Conservation (phyloP, 2,113 vertebrate species). For the Piaya cayana region DNA sequence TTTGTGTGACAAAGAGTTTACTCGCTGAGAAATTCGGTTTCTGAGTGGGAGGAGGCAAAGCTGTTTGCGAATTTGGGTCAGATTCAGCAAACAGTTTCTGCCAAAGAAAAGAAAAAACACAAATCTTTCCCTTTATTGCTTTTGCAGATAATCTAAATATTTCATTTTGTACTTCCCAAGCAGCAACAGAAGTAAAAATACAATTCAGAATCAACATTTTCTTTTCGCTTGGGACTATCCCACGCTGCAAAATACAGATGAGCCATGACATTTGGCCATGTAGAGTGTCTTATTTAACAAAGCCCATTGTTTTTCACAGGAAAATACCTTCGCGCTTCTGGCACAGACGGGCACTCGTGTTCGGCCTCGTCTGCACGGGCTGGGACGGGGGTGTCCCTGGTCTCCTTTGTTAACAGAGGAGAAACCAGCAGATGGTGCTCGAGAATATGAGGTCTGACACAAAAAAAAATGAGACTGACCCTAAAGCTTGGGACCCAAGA, state of each 20-base stretch:
- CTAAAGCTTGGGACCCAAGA: too few species aligned
- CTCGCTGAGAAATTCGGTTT: not conserved
- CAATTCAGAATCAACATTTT: not conserved
- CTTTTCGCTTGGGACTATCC: not conserved
- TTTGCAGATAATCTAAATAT: conserved; percentile 1
- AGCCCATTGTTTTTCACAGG: not conserved
- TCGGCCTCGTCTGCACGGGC: not conserved
- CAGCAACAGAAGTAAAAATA: not conserved
- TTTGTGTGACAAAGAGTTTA: conserved; percentile 2
- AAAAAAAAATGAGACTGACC: too few species aligned
- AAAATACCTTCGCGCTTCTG: not conserved
- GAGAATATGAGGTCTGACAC: not conserved
- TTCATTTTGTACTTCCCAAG: not conserved
- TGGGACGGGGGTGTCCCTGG: not conserved
- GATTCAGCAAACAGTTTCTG: not conserved
- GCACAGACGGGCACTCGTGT: not conserved
- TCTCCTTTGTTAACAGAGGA: not conserved
- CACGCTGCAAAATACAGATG: not conserved
- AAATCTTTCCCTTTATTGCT: not conserved
- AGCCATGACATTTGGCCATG: not conserved
- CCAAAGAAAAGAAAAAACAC: not conserved
- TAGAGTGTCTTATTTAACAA: not conserved
- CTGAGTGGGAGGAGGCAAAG: conserved; percentile 29
- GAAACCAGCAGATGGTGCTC: conserved; percentile 41
- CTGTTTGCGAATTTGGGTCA: conserved; percentile 36